These are phyloP conservation scores for Sinohyriopsis cumingii DNA, from an alignment of 2,888 invertebrate genomes.

Conservation along the genomic window DNA sequence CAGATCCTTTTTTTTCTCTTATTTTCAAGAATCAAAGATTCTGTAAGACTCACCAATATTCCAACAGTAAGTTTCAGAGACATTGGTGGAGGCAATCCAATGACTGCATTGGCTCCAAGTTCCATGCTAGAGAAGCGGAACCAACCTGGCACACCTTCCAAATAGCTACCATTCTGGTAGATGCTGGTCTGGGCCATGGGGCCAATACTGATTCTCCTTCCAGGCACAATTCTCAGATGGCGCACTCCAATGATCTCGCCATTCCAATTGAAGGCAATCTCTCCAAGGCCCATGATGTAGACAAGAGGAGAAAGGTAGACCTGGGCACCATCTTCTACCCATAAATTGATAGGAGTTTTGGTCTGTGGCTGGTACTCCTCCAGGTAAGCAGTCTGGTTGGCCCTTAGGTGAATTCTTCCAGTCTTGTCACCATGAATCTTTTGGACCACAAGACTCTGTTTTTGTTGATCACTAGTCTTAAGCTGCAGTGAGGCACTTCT, in stretches of 20 bases:
- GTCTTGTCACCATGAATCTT: too few species aligned
- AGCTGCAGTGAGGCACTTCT: too few species aligned
- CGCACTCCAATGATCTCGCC: conserved; percentile 55
- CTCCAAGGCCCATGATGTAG: conserved; percentile 55
- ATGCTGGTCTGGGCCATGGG: conserved; percentile 49
- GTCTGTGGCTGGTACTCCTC: conserved; percentile 41
- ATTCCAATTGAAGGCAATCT: conserved; percentile 56
- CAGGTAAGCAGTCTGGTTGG: conserved; percentile 37
- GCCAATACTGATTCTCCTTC: conserved; percentile 47
- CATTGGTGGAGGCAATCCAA: conserved; percentile 52
- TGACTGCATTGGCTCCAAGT: conserved; percentile 44
- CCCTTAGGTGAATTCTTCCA: conserved; percentile 36
- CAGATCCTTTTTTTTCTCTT: too few species aligned
- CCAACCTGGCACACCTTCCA: conserved; percentile 42
- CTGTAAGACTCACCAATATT: conserved; percentile 44
- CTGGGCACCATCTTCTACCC: conserved; percentile 49
- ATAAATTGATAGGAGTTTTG: conserved; percentile 52
- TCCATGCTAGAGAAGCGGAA: conserved; percentile 54
- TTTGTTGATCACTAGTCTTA: too few species aligned
- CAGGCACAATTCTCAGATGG: conserved; percentile 56
- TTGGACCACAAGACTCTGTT: too few species aligned
- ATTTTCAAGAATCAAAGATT: too few species aligned
- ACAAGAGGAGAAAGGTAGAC: conserved; percentile 49
- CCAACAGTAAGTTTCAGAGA: conserved; percentile 49
- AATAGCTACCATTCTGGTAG: conserved; percentile 30